phyloP scores from a whole-genome alignment of 2,888 invertebrate genomes.

The Clusia tigrina region DNA sequence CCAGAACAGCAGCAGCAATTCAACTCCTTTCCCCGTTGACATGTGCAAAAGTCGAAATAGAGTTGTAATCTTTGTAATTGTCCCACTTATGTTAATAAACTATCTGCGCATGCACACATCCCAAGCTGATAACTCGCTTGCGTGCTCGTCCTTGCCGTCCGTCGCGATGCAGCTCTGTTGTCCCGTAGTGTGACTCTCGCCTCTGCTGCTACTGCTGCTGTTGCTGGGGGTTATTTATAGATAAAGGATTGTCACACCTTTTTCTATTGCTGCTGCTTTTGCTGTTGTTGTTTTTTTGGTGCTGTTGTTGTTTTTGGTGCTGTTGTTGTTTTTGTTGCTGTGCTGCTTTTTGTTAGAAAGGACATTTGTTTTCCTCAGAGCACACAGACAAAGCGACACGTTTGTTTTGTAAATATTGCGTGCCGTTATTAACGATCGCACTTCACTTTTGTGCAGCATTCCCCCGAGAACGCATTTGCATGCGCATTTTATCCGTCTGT shows the following conservation, averaged over 20 bases:
- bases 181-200: not conserved
- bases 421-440: constrained; percentile 59
- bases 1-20: not conserved
- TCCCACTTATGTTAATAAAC: constrained; percentile 45
- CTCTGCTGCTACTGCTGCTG: constrained; percentile 1
- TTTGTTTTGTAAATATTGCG: constrained; percentile 65
- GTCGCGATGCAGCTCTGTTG: constrained; percentile 1
- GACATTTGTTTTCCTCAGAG: constrained; percentile 9
- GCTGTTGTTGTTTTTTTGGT: not conserved
- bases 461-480: not conserved
- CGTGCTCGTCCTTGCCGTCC: too few relatives aligned
- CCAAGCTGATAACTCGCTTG: too few relatives aligned
- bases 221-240: constrained; percentile 30
- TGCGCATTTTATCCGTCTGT: constrained; percentile 12
- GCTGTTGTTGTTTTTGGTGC: not conserved
- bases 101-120: not conserved
- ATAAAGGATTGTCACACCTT: constrained; percentile 49
- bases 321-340: not conserved
- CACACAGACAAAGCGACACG: constrained; percentile 53
- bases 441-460: constrained; percentile 19
- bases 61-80: constrained; percentile 63
- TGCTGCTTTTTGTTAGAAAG: not conserved
- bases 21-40: not conserved
- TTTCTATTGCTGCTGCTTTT: constrained; percentile 12
- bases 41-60: constrained; percentile 51